Conservation (phyloP, 2,113 vertebrate genomes). For the Origma solitaria region DNA sequence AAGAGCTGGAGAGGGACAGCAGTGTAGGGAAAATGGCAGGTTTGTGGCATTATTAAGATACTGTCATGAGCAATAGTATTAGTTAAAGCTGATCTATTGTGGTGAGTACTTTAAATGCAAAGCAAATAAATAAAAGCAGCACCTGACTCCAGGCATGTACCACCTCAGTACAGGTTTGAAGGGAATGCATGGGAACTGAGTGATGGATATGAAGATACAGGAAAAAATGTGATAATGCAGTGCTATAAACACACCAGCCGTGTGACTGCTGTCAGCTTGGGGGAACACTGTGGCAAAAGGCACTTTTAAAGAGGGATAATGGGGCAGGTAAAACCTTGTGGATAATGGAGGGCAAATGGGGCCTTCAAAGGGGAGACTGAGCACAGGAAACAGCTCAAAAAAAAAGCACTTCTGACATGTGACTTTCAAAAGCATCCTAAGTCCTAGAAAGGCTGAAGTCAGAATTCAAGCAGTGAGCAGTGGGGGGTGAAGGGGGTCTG, state of each 20-base stretch:
- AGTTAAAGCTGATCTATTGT: neutral
- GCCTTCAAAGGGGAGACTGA: neutral
- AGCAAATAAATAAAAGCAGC: neutral
- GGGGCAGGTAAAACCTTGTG: neutral
- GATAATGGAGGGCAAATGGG: neutral
- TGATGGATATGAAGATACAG: neutral
- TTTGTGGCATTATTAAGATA: neutral
- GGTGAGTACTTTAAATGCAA: neutral
- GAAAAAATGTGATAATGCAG: neutral
- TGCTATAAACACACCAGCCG: neutral
- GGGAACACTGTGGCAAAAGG: neutral
- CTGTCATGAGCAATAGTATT: neutral
- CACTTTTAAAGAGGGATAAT: neutral
- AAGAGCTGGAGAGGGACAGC: neutral
- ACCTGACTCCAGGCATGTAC: neutral
- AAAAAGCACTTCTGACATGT: neutral
- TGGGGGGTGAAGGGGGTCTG: neutral
- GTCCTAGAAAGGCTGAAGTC: neutral
- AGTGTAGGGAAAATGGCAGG: neutral
- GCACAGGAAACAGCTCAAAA: neutral
- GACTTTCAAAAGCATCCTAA: neutral
- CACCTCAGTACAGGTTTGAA: neutral
- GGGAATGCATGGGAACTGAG: neutral
- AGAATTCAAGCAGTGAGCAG: neutral
- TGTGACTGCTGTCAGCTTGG: neutral